A percentile compares a stretch with the other conserved stretches of the same genome.
phyloP scores from a whole-genome alignment of 2,797 vertebrate species.

The Otolemur crassicaudatus region DNA sequence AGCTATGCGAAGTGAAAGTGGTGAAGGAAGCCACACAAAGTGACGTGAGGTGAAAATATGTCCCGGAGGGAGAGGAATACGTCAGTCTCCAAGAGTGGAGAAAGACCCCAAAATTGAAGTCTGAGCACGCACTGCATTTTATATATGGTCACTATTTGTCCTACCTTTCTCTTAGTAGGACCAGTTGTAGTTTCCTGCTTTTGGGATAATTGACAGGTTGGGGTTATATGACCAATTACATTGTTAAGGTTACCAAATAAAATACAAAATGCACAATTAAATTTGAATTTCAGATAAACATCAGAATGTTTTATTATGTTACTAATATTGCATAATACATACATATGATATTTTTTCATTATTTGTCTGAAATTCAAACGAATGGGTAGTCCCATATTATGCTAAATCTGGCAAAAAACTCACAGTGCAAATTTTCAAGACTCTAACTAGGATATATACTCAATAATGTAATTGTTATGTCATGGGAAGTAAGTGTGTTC shows the following conservation, averaged over 20 bases:
- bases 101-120: no score
- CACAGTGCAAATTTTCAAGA: background rate
- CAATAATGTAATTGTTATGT: background rate
- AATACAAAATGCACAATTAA: background rate
- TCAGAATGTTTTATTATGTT: background rate
- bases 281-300: constrained; percentile 9
- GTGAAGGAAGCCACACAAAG: no score
- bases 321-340: background rate
- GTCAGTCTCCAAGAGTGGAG: no score
- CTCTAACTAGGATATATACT: background rate
- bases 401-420: background rate
- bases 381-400: background rate
- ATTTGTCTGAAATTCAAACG: background rate
- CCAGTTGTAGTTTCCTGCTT: no score
- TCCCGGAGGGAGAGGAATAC: no score
- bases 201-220: no score
- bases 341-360: background rate
- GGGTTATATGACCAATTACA: background rate
- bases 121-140: no score
- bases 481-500: background rate
- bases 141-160: no score
- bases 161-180: no score
- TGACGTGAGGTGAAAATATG: no score
- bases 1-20: no score
- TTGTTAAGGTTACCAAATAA: background rate